Percentiles rank a stretch among this genome's conserved stretches.
These are phyloP conservation scores for Campylorhamphus procurvoides DNA, from an alignment of 2,113 vertebrate genomes.

Conservation along the genomic window DNA sequence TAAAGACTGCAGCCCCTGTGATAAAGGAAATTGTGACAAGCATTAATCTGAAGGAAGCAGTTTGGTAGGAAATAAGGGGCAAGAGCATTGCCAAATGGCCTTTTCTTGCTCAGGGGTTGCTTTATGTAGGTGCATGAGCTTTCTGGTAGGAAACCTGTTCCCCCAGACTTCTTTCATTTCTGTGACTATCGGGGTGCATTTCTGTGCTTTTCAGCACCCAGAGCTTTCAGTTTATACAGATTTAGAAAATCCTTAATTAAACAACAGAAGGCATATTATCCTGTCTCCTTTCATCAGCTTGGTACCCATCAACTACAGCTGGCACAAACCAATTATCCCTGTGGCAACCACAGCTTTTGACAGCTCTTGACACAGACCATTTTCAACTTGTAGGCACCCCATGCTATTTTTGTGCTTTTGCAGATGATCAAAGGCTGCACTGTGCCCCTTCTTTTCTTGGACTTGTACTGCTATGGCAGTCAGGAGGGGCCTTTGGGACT, in stretches of 20 bases:
- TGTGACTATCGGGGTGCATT: rapidly evolving
- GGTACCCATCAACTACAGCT: slow-evolving; percentile 56
- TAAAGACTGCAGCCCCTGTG: slow-evolving; percentile 2
- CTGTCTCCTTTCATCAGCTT: slow-evolving; percentile 58
- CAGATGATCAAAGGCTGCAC: background rate
- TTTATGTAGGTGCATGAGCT: rapidly evolving
- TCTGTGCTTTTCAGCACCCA: background rate
- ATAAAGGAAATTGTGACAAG: slow-evolving; percentile 20
- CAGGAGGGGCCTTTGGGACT: background rate
- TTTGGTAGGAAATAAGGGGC: background rate
- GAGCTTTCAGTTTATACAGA: slow-evolving; percentile 6
- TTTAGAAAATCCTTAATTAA: slow-evolving; percentile 61
- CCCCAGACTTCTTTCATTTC: background rate
- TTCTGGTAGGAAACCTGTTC: background rate
- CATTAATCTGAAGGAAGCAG: background rate
- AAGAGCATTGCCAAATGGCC: background rate
- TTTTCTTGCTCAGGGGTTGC: background rate
- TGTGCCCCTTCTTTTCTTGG: background rate
- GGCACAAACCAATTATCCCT: slow-evolving; percentile 64
- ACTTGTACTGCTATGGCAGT: background rate
- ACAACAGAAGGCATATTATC: slow-evolving; percentile 56
- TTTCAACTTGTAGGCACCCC: slow-evolving; percentile 23
- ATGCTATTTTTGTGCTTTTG: slow-evolving; percentile 6
- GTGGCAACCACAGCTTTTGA: slow-evolving; percentile 61
- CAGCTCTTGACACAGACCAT: slow-evolving; percentile 15